These are phyloP conservation scores for Blomia tropicalis DNA, from an alignment of 2,888 invertebrate genomes.

Conservation along the genomic window DNA sequence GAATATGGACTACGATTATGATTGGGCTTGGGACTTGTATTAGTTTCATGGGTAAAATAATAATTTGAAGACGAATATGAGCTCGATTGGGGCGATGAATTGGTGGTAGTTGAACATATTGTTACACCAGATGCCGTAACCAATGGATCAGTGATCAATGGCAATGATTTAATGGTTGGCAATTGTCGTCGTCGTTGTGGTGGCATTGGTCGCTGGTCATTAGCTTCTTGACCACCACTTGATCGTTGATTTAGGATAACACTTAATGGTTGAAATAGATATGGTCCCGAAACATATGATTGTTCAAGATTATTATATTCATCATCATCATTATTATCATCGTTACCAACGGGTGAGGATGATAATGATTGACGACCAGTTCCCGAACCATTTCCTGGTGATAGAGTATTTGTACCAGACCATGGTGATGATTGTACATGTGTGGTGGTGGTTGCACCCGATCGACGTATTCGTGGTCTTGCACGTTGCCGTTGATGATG, in stretches of 20 bases:
- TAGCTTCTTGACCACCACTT: not conserved
- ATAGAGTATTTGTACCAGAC: not conserved
- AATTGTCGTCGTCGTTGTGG: constrained; percentile 5
- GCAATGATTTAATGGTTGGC: constrained; percentile 4
- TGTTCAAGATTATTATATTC: not conserved
- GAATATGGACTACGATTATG: not conserved
- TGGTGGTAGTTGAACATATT: too few relatives aligned
- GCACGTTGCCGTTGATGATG: too few relatives aligned
- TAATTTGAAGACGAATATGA: not conserved
- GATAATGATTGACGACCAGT: too few relatives aligned
- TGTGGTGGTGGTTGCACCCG: too few relatives aligned
- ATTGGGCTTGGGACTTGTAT: not conserved
- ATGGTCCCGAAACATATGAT: not conserved
- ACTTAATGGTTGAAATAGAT: too few relatives aligned
- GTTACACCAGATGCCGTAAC: too few relatives aligned
- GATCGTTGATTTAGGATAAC: too few relatives aligned
- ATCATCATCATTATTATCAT: not conserved
- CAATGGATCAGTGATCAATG: not conserved
- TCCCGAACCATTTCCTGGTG: not conserved
- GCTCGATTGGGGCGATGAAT: not conserved
- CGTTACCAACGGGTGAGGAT: not conserved
- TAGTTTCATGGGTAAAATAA: not conserved
- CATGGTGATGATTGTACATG: too few relatives aligned
- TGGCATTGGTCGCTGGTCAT: not conserved
- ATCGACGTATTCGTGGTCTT: not conserved